Percentiles rank a stretch among this genome's conserved stretches.
These are phyloP conservation scores for Tyria jacobaeae DNA, from an alignment of 2,888 invertebrate genomes.

Conservation along the genomic window DNA sequence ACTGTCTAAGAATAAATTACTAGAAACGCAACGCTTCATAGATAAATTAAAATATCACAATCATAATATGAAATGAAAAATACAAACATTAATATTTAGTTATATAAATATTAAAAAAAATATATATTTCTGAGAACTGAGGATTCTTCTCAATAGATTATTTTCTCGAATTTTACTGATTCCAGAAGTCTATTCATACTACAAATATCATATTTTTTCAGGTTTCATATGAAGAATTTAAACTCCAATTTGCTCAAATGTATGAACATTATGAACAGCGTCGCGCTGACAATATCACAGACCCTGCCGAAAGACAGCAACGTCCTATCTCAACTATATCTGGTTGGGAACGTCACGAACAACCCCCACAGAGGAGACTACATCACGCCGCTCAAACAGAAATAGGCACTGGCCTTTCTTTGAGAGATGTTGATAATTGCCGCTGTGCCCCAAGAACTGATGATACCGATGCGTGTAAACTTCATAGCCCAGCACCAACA, in stretches of 20 bases:
- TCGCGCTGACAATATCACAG: slow-evolving; percentile 97
- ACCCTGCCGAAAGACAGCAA: slow-evolving; percentile 96
- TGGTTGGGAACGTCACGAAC: slow-evolving; percentile 92
- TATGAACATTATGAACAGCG: slow-evolving; percentile 98
- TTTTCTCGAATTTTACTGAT: too few relatives aligned
- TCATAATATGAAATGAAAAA: not conserved
- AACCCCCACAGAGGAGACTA: slow-evolving; percentile 19
- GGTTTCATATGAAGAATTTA: slow-evolving; percentile 99
- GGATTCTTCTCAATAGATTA: too few relatives aligned
- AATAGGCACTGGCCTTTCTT: slow-evolving; percentile 77
- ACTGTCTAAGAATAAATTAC: not conserved
- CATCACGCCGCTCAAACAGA: slow-evolving; percentile 82
- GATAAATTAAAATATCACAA: not conserved
- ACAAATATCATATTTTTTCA: slow-evolving; percentile 58
- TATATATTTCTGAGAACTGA: too few relatives aligned
- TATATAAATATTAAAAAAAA: too few relatives aligned
- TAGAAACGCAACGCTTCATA: not conserved
- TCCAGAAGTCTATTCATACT: not conserved
- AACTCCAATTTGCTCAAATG: slow-evolving; percentile 98
- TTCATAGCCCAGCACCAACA: slow-evolving; percentile 77
- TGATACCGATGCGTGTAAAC: slow-evolving; percentile 85
- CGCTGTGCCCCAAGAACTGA: slow-evolving; percentile 61
- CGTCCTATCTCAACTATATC: slow-evolving; percentile 98
- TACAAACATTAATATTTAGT: not conserved
- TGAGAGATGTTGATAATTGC: slow-evolving; percentile 79